Percentiles rank a stretch among this genome's conserved stretches.
Evolutionary conservation across 1,140 invertebrate species (phyloP).

Genomic region (Galleria mellonella): DNA sequence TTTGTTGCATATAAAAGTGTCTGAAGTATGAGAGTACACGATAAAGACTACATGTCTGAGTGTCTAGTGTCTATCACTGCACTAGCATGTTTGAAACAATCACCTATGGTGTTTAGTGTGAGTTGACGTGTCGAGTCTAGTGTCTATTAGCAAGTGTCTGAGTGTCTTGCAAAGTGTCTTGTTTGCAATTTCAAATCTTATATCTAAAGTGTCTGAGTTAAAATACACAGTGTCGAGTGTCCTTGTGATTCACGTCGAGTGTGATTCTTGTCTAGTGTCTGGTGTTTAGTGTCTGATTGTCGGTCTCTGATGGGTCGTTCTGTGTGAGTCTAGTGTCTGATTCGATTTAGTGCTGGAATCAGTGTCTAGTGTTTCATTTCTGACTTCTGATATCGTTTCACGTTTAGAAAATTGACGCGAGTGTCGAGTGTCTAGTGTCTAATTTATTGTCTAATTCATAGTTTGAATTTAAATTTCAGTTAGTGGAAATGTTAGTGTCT

Average conservation of each 20-base stretch:
- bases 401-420: no score
- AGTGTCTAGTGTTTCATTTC: conserved; percentile 11
- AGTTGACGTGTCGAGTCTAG: no score
- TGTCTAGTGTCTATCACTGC: conserved; percentile 31
- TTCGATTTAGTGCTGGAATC: conserved; percentile 20
- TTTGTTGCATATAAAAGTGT: no score
- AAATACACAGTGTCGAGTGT: conserved; percentile 8
- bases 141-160: conserved; percentile 6
- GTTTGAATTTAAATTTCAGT: no score
- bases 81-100: conserved; percentile 40
- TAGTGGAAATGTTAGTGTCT: no score
- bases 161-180: no score
- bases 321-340: no score
- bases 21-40: no score
- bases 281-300: conserved; percentile 11
- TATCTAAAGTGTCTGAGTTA: conserved; percentile 6
- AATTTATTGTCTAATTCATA: no score
- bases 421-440: no score
- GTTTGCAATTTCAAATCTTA: conserved; percentile 4
- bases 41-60: conserved; percentile 8
- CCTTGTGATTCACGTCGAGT: not conserved
- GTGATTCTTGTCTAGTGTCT: no score
- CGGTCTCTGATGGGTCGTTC: conserved; percentile 10
- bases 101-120: conserved; percentile 25
- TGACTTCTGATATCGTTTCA: not conserved